phyloP scores from a whole-genome alignment of 2,888 invertebrate genomes.

The Torymus tubicola region DNA sequence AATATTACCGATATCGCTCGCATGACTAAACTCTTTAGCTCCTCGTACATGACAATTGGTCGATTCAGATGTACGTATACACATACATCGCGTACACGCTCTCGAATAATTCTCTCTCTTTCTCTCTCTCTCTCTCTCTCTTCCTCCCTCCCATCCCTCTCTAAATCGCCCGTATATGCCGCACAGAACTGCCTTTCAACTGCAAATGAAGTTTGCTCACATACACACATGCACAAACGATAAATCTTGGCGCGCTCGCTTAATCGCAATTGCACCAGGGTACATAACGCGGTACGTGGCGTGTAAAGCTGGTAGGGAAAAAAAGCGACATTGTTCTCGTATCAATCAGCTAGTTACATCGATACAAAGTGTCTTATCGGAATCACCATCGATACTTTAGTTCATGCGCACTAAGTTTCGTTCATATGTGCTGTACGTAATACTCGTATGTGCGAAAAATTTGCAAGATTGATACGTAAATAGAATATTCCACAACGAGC shows the following conservation, averaged over 20 bases:
- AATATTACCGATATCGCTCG: neutral
- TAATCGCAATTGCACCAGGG: too few relatives aligned
- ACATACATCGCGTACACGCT: neutral
- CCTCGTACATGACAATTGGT: neutral
- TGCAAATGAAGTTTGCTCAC: constrained; percentile 21
- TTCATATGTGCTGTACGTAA: too few relatives aligned
- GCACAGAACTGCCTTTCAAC: neutral
- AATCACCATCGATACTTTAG: neutral
- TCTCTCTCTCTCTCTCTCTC: too few relatives aligned
- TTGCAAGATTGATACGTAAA: too few relatives aligned
- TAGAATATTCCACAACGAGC: too few relatives aligned
- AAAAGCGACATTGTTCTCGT: constrained; percentile 26
- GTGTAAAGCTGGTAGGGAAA: neutral
- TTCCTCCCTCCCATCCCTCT: too few relatives aligned
- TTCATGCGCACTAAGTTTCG: neutral
- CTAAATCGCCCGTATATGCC: neutral
- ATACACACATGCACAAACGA: neutral
- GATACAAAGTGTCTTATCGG: constrained; percentile 4
- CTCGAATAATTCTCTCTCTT: too few relatives aligned
- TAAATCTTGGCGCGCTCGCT: neutral
- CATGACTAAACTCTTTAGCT: constrained; percentile 3
- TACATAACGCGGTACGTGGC: too few relatives aligned
- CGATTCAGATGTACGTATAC: constrained; percentile 4
- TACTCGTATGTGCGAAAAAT: too few relatives aligned
- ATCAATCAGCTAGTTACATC: constrained; percentile 22